Evolutionary conservation across 1,140 invertebrate genomes (phyloP).

Genomic region (Sitophilus oryzae): DNA sequence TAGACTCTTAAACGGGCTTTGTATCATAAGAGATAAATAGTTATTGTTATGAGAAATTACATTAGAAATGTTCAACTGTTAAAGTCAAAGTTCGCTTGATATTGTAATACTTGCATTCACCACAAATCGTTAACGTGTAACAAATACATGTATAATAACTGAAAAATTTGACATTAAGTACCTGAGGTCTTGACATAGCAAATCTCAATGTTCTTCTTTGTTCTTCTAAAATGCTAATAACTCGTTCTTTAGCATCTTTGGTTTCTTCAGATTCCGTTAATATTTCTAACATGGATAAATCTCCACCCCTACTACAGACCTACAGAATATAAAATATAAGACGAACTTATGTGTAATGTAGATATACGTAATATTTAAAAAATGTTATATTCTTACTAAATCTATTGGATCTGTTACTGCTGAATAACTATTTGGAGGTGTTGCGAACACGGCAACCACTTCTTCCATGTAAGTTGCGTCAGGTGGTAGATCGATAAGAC

Average conservation of each 20-base stretch:
- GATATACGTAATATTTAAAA: no score
- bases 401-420: conserved; percentile 69
- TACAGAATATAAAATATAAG: conserved; percentile 19
- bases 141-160: no score
- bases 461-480: conserved; percentile 54
- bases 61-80: no score
- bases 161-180: no score
- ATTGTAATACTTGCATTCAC: no score
- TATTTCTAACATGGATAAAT: conserved; percentile 60
- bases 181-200: conserved; percentile 63
- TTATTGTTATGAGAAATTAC: no score
- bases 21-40: no score
- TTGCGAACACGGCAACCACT: conserved; percentile 65
- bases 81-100: no score
- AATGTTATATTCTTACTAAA: conserved; percentile 45
- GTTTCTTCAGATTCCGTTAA: conserved; percentile 60
- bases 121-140: no score
- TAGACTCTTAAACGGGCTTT: no score
- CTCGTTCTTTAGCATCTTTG: conserved; percentile 51
- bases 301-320: conserved; percentile 58
- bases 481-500: conserved; percentile 54
- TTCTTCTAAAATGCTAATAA: conserved; percentile 57
- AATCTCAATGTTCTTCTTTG: conserved; percentile 59
- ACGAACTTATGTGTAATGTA: no score
- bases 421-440: conserved; percentile 69